Conservation (phyloP, 2,113 vertebrate genomes). For the Mormoops blainvillei region DNA sequence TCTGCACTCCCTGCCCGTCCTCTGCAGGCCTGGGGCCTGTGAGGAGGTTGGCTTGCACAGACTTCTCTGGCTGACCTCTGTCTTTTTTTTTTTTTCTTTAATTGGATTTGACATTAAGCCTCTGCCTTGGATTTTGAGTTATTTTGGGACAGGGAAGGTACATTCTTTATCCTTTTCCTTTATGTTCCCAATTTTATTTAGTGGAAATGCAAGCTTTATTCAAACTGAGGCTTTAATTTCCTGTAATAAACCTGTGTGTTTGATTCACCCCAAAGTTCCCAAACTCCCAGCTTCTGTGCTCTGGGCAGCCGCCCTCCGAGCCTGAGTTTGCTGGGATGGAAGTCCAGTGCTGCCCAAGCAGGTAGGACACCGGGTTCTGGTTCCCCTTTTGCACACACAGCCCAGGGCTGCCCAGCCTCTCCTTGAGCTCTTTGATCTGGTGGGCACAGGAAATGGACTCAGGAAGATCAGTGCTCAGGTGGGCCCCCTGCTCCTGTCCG, state of each 20-base stretch:
- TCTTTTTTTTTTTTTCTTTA: background rate
- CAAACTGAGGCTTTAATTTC: background rate
- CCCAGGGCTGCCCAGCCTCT: background rate
- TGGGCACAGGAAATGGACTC: background rate
- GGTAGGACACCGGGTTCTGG: background rate
- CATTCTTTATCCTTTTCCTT: background rate
- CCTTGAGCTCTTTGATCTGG: background rate
- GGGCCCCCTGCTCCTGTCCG: background rate
- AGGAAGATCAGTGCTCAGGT: background rate
- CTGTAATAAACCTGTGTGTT: background rate
- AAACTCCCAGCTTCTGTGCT: background rate
- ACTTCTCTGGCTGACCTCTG: background rate
- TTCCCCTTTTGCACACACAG: background rate
- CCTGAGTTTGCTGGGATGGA: background rate
- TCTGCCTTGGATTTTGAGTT: background rate
- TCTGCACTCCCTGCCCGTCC: background rate
- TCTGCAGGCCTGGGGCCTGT: background rate
- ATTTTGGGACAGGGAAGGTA: background rate
- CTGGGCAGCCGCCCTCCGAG: background rate
- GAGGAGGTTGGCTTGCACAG: background rate
- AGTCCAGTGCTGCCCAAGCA: background rate
- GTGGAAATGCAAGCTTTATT: background rate
- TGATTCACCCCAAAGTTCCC: background rate
- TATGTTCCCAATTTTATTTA: background rate
- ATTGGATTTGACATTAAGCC: background rate